These are phyloP conservation scores for Cotesia chilonis DNA, from an alignment of 1,140 invertebrate species.

Conservation along the genomic window DNA sequence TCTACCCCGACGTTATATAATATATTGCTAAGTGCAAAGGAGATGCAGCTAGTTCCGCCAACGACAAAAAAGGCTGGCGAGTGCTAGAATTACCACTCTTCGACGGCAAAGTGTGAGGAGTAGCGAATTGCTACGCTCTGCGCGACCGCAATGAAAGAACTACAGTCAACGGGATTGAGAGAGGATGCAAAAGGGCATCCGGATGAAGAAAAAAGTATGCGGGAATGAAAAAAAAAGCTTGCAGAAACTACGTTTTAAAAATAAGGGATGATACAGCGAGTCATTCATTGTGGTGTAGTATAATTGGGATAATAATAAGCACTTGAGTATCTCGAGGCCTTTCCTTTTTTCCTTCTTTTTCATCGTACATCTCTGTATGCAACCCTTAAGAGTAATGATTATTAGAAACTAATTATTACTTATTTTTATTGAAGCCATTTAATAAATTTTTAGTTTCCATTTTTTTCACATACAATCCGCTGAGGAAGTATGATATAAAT, in stretches of 20 bases:
- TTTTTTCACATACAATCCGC: too few relatives aligned
- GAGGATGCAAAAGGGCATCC: slow-evolving; percentile 26
- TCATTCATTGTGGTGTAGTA: slow-evolving; percentile 63
- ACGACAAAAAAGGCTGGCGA: slow-evolving; percentile 53
- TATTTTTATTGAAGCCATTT: slow-evolving; percentile 28
- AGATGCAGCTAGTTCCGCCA: slow-evolving; percentile 53
- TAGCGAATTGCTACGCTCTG: slow-evolving; percentile 32
- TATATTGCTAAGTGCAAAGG: slow-evolving; percentile 50
- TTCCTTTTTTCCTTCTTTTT: slow-evolving; percentile 1
- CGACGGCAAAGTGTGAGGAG: slow-evolving; percentile 59
- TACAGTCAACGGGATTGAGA: slow-evolving; percentile 34
- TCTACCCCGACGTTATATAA: slow-evolving; percentile 41
- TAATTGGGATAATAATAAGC: slow-evolving; percentile 65
- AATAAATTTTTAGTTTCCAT: neutral
- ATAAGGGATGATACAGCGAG: slow-evolving; percentile 47
- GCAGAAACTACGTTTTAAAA: slow-evolving; percentile 39
- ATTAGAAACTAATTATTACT: slow-evolving; percentile 63
- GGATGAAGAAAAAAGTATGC: slow-evolving; percentile 42
- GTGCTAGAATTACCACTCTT: slow-evolving; percentile 66
- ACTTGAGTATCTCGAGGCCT: slow-evolving; percentile 14
- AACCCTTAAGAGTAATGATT: slow-evolving; percentile 49
- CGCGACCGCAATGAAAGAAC: slow-evolving; percentile 28
- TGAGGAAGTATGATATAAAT: too few relatives aligned
- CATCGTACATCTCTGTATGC: neutral
- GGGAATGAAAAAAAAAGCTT: slow-evolving; percentile 17